Evolutionary conservation across 2,113 vertebrate genomes (phyloP).

Genomic region (Tylochromis polylepis): DNA sequence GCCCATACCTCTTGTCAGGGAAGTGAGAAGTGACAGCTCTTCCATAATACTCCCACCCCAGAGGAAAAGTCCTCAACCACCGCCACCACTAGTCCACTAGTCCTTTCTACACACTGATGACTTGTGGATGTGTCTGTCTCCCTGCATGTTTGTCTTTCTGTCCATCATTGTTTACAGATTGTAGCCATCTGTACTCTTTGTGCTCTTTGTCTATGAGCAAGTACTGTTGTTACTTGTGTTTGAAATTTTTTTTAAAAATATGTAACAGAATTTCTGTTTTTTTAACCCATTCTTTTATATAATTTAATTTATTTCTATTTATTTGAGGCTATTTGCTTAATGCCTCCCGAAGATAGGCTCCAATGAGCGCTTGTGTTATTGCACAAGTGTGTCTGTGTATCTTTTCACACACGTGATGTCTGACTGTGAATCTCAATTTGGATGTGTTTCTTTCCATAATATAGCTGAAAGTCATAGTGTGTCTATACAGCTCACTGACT

Average conservation of each 20-base stretch:
- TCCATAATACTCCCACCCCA: background rate
- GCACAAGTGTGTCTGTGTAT: background rate
- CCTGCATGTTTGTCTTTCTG: background rate
- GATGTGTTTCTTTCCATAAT: slow-evolving; percentile 6
- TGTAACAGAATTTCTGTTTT: slow-evolving; percentile 43
- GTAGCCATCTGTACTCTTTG: background rate
- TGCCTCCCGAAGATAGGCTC: slow-evolving; percentile 43
- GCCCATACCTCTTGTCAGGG: background rate
- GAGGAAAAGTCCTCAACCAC: background rate
- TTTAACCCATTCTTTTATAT: slow-evolving; percentile 50
- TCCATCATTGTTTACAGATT: slow-evolving; percentile 30
- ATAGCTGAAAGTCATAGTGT: background rate
- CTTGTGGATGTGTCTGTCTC: slow-evolving; percentile 32
- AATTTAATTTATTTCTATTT: slow-evolving; percentile 70
- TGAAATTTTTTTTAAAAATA: slow-evolving; percentile 20
- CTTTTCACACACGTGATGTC: background rate
- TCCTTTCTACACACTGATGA: slow-evolving; percentile 26
- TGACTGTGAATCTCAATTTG: slow-evolving; percentile 2
- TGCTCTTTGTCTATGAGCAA: background rate
- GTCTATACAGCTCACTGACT: slow-evolving; percentile 9
- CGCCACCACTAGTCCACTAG: background rate
- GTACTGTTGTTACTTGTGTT: slow-evolving; percentile 13
- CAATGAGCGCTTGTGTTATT: slow-evolving; percentile 15
- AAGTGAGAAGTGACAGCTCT: background rate
- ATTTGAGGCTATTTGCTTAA: slow-evolving; percentile 55